Conservation (phyloP, 2,113 vertebrate species). For the Ancistrus triradiatus region DNA sequence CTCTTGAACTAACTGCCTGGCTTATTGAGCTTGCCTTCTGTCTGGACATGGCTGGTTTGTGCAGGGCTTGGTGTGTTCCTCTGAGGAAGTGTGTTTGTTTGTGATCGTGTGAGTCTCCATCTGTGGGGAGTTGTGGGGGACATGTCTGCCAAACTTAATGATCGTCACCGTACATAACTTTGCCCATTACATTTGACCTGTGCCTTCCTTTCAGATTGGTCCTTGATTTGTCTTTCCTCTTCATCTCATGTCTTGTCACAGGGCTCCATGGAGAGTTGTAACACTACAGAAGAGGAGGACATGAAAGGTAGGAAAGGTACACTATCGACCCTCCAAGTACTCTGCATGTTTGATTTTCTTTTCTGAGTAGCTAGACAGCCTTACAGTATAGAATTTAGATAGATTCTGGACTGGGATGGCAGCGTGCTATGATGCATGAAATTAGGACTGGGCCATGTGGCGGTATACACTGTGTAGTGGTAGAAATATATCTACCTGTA, state of each 20-base stretch:
- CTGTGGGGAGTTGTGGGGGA: slow-evolving; percentile 31
- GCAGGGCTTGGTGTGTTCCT: slow-evolving; percentile 42
- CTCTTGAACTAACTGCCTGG: slow-evolving; percentile 16
- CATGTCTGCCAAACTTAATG: slow-evolving; percentile 3
- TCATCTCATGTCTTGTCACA: slow-evolving; percentile 51
- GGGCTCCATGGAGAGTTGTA: slow-evolving; percentile 98
- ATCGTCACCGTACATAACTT: not conserved
- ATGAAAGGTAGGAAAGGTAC: slow-evolving; percentile 92
- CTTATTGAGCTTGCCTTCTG: slow-evolving; percentile 33
- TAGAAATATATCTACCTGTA: too few relatives aligned
- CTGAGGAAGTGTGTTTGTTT: slow-evolving; percentile 40
- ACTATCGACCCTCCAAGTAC: slow-evolving; percentile 60
- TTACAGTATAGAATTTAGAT: too few relatives aligned
- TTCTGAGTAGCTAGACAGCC: too few relatives aligned
- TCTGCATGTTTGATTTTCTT: slow-evolving; percentile 56
- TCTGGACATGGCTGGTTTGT: slow-evolving; percentile 65
- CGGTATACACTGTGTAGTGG: too few relatives aligned
- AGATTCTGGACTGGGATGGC: too few relatives aligned
- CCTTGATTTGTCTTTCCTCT: not conserved
- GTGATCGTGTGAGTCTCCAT: slow-evolving; percentile 36
- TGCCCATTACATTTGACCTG: slow-evolving; percentile 23
- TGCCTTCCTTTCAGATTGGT: slow-evolving; percentile 17
- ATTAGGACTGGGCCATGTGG: too few relatives aligned
- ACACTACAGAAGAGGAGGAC: slow-evolving; percentile 96
- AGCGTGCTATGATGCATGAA: too few relatives aligned